Base-by-base conservation (phyloP, 2,797 vertebrate genomes). In the Enteromius trimaculatus region DNA sequence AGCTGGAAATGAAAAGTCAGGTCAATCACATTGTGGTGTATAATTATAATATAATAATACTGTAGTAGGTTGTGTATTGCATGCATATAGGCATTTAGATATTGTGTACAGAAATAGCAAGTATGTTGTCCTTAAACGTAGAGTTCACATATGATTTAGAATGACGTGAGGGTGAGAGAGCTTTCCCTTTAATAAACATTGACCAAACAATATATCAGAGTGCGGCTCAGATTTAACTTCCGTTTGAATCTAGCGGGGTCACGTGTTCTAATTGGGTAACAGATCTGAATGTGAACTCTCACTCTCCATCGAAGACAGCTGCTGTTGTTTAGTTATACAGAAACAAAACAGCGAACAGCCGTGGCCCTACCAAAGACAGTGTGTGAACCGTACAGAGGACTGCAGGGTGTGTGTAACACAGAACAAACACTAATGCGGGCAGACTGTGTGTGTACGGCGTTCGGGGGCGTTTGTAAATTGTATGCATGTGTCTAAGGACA, bases 251-350 rank as follows among this genome's bases (percentile, higher is more conserved):
- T 64, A 64, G 10, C 51, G 21, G 3, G 77, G 21, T 51, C 77
- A 65, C 17, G 3, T n/a, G 77, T 62, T 44, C 21, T 53, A 65
- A 34, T 10, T 68, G 47, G 13, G 44, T 49, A 79, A 68, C 16
- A 51, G 19, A 53, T 51, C 7, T 53, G 65, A 79, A 51, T 51
- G 77, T 79, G 44, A 68, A 51, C 21, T 14, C 42, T 79, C 64
- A 37, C 19, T 14, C 44, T 68, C 29, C 21, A 66, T 26, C 16
- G 31, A 37, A 79, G 77, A 68, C 64, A 79, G 31, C 77, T 68
- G 31, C 7, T 66, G 62, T 65, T 79, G 77, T 79, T 53, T 79
- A 21, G 68, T 79, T 37, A 68, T 68, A 51, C 44, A 37, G 62
- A 79, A 79, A 66, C 62, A 51, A 79, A 79, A 68, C 29, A 79